phyloP scores from a whole-genome alignment of 2,797 vertebrate genomes.

The Lacerta bilineata region DNA sequence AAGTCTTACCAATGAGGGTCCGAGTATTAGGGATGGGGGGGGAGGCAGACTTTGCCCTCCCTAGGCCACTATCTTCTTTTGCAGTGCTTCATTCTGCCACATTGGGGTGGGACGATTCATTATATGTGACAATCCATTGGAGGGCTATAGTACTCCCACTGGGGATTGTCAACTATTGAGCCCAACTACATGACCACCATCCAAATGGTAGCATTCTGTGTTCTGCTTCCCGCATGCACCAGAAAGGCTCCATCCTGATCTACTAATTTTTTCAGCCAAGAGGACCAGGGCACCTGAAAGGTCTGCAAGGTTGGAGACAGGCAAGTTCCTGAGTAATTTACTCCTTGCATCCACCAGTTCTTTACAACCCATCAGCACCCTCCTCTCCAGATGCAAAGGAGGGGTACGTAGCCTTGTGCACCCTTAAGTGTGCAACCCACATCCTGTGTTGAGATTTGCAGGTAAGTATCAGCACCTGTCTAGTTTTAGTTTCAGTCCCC shows the following conservation, averaged over 20 bases:
- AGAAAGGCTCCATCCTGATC: background rate
- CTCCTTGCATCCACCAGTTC: background rate
- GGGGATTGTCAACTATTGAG: background rate
- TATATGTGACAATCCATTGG: background rate
- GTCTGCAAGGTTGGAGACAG: background rate
- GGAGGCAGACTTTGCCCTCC: background rate
- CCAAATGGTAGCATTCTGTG: background rate
- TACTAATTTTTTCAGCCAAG: background rate
- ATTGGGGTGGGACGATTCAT: background rate
- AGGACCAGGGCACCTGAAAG: background rate
- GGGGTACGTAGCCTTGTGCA: background rate
- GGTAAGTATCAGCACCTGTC: background rate
- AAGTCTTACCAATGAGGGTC: background rate
- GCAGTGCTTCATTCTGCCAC: background rate
- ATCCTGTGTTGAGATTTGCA: background rate
- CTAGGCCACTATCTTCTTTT: background rate
- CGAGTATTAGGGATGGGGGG: too few relatives aligned
- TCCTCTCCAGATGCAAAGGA: background rate
- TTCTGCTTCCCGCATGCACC: too few relatives aligned
- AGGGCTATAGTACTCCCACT: conserved; percentile 21
- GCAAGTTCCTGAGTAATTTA: background rate
- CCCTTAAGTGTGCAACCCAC: background rate
- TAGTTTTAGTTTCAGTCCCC: conserved; percentile 19
- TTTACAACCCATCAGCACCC: background rate
- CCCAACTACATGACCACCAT: background rate